Evolutionary conservation across 2,888 invertebrate species (phyloP), one percentile per base, ranked within the genome.

Genomic region (Adelphocoris suturalis): DNA sequence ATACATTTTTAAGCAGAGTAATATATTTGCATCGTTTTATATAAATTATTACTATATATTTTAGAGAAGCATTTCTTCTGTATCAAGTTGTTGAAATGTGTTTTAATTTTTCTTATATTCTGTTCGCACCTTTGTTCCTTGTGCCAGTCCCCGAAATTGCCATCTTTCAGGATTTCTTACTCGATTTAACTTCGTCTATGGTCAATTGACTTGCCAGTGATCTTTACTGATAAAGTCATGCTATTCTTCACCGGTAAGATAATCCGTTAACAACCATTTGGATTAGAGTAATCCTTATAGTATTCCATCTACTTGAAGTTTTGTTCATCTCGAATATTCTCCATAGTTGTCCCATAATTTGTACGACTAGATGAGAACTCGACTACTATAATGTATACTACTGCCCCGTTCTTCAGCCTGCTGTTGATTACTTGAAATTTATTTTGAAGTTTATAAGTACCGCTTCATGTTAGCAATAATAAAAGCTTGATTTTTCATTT

Each of bases 391-490:
- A 19, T 27, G 82, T 82, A 37, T 37, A 37, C 13, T n/a, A 82
- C 82, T 52, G 82, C 82, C 82, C n/a, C 82, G 47, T 78, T 46
- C 47, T 23, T 48, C 81, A 47, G 81, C 81, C 81, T 82, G 82
- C 85, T 85, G 16, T 85, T 85, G 27, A 14, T 23, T n/a, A 84
- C 13, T 85, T 61, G 13, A 61, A 46, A 28, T 82, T 46, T 68
- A n/a, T 28, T 52, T 85, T 27, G 55, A 85, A 75, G 68, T 86
- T 46, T 76, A 75, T 86, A 68, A 47, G 23, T 75, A 76, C 16
- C 23, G 86, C 86, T 75, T 86, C 47, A 76, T 86, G 86, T 86
- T 86, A 86, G 86, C 86, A 86, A 86, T 86, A 82, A 78, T 78
- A 46, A 78, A 86, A 48, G 75, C 76, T 86, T 86, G 86, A 86